Conservation (phyloP, 2,888 invertebrate species). For the Macrosoma leucophasiata region DNA sequence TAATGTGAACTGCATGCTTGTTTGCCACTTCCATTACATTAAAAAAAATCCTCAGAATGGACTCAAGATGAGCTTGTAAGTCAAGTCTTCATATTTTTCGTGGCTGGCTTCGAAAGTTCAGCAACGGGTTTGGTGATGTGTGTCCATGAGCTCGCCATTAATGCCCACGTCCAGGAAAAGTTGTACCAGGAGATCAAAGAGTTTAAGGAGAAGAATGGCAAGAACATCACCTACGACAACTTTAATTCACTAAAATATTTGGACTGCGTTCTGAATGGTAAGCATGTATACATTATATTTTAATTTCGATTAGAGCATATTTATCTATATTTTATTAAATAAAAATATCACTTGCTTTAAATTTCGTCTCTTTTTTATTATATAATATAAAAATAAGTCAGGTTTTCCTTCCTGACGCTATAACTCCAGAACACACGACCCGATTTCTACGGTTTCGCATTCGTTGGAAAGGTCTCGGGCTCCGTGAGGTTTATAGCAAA, state of each 20-base stretch:
- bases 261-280: conserved; percentile 53
- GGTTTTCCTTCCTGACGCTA: no score
- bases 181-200: conserved; percentile 48
- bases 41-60: no score
- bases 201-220: conserved; percentile 33
- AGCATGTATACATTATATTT: conserved; percentile 11
- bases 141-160: conserved; percentile 56
- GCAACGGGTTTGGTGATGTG: conserved; percentile 49
- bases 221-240: conserved; percentile 40
- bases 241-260: conserved; percentile 47
- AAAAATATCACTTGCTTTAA: no score
- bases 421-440: no score
- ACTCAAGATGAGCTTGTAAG: conserved; percentile 48
- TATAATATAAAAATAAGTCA: no score
- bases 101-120: conserved; percentile 63
- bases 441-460: no score
- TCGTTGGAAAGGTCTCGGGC: no score
- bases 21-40: no score
- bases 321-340: no score
- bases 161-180: conserved; percentile 56
- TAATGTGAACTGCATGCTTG: no score
- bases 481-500: no score
- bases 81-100: conserved; percentile 65
- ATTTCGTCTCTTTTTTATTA: no score
- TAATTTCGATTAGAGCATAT: conserved; percentile 4